phyloP scores from a whole-genome alignment of 2,113 vertebrate species.

The Cheilinus undulatus region DNA sequence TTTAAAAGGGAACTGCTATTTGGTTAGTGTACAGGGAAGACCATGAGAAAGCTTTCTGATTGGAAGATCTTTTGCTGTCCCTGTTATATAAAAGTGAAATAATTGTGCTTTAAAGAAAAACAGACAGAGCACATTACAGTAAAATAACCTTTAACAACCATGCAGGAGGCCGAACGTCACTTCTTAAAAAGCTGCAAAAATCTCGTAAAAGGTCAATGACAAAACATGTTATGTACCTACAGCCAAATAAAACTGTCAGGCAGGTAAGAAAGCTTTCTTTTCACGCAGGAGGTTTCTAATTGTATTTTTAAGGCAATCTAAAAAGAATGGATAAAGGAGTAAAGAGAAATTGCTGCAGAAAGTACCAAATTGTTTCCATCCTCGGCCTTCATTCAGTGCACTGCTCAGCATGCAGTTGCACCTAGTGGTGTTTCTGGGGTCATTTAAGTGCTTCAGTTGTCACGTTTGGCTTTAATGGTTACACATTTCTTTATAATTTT shows the following conservation, averaged over 20 bases:
- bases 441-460: neutral
- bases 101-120: too few species aligned
- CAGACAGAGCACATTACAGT: too few species aligned
- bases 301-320: too few species aligned
- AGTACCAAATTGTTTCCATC: too few species aligned
- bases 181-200: neutral
- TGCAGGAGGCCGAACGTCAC: neutral
- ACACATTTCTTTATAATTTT: neutral
- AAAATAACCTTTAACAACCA: neutral
- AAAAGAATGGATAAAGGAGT: neutral
- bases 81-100: too few species aligned
- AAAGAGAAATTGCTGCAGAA: neutral
- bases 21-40: too few species aligned
- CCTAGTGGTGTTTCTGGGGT: neutral
- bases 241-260: neutral
- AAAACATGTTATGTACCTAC: accelerated
- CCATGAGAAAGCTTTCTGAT: too few species aligned
- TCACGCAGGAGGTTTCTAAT: neutral
- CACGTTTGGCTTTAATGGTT: slow-evolving; percentile 1
- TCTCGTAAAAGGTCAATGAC: neutral
- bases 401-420: neutral
- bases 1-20: too few species aligned
- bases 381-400: too few species aligned
- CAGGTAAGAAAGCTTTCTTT: neutral
- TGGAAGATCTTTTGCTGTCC: too few species aligned